These are phyloP conservation scores for Xiphydria camelus DNA, from an alignment of 2,888 invertebrate species.

Conservation along the genomic window DNA sequence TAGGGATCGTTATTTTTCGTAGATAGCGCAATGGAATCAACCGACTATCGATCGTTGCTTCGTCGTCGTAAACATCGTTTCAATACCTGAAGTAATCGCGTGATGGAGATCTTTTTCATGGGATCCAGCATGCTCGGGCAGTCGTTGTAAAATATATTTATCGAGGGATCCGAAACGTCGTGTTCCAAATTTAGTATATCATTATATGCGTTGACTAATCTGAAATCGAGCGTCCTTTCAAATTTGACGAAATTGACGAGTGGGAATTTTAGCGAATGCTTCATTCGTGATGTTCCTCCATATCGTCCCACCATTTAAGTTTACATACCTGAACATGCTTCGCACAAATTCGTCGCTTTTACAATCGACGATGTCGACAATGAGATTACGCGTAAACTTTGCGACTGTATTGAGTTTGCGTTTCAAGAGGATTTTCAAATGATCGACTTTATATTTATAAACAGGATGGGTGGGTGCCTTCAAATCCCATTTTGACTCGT, in stretches of 20 bases:
- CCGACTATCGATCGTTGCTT: no score
- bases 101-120: constrained; percentile 72
- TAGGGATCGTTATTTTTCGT: no score
- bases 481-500: constrained; percentile 22
- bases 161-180: constrained; percentile 62
- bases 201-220: constrained; percentile 68
- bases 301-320: no score
- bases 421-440: constrained; percentile 29
- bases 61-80: no score
- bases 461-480: constrained; percentile 27
- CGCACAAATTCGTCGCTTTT: constrained; percentile 32
- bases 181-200: constrained; percentile 64
- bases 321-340: constrained; percentile 38
- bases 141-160: constrained; percentile 74
- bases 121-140: constrained; percentile 74
- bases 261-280: constrained; percentile 4
- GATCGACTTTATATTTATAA: constrained; percentile 36
- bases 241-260: constrained; percentile 6
- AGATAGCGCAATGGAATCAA: no score
- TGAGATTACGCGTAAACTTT: constrained; percentile 32
- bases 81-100: constrained; percentile 74
- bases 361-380: constrained; percentile 34
- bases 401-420: constrained; percentile 35
- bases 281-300: constrained; percentile 3
- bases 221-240: constrained; percentile 49